phyloP scores from a whole-genome alignment of 2,113 vertebrate genomes.

The Miniopterus natalensis region DNA sequence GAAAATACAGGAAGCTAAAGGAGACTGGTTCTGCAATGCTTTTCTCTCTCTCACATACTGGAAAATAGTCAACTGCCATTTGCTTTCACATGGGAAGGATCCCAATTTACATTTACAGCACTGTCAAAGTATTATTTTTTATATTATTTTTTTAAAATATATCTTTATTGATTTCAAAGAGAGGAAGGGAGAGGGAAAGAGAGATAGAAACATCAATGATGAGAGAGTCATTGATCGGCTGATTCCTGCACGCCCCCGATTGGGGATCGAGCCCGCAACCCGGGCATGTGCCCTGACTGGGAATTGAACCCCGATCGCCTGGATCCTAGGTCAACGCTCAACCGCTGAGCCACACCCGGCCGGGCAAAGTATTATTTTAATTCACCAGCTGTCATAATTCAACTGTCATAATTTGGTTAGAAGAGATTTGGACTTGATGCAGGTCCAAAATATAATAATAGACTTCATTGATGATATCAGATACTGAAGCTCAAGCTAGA shows the following conservation, averaged over 20 bases:
- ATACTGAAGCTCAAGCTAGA: slow-evolving; percentile 12
- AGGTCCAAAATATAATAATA: neutral
- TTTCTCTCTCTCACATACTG: neutral
- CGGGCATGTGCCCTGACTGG: too few relatives aligned
- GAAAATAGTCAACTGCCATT: neutral
- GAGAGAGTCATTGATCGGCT: too few relatives aligned
- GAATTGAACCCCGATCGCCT: too few relatives aligned
- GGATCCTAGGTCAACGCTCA: too few relatives aligned
- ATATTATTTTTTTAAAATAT: too few relatives aligned
- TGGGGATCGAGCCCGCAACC: too few relatives aligned
- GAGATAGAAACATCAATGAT: too few relatives aligned
- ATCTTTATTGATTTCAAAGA: too few relatives aligned
- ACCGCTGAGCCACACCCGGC: too few relatives aligned
- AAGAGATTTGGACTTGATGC: neutral
- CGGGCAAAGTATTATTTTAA: neutral
- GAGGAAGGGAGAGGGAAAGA: too few relatives aligned
- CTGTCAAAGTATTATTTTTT: neutral
- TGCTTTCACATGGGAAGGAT: neutral
- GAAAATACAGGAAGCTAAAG: slow-evolving; percentile 1
- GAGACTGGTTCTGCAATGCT: neutral
- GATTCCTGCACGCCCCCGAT: too few relatives aligned
- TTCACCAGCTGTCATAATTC: neutral
- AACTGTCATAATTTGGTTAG: slow-evolving; percentile 19
- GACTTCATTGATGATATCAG: neutral
- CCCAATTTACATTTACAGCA: neutral